phyloP scores from a whole-genome alignment of 2,888 invertebrate species.

The Brenthis ino region DNA sequence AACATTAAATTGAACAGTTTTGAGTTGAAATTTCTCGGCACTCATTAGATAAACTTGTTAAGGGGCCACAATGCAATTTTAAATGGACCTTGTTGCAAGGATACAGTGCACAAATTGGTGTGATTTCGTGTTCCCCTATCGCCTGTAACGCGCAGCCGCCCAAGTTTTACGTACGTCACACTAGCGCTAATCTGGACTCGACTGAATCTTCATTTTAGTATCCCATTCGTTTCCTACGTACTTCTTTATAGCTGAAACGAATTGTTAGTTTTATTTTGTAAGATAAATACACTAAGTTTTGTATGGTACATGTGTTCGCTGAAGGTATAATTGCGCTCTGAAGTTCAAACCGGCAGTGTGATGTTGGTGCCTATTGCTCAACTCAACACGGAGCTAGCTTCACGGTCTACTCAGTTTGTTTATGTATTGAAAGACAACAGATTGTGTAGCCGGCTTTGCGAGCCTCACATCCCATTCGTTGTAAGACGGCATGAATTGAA shows the following conservation, averaged over 20 bases:
- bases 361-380: slow-evolving; percentile 36
- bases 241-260: slow-evolving; percentile 11
- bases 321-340: slow-evolving; percentile 19
- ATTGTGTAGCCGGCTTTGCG: slow-evolving; percentile 73
- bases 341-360: slow-evolving; percentile 29
- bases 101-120: slow-evolving; percentile 64
- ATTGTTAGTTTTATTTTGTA: slow-evolving; percentile 1
- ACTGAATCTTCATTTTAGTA: slow-evolving; percentile 30
- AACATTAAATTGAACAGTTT: slow-evolving; percentile 35
- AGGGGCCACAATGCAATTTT: slow-evolving; percentile 52
- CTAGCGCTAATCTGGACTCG: slow-evolving; percentile 61
- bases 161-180: slow-evolving; percentile 70
- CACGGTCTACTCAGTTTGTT: slow-evolving; percentile 74
- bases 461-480: slow-evolving; percentile 58
- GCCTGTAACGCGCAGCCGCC: slow-evolving; percentile 72
- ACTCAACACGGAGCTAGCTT: slow-evolving; percentile 66
- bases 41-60: slow-evolving; percentile 51
- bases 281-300: slow-evolving; percentile 1
- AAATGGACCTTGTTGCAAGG: slow-evolving; percentile 63
- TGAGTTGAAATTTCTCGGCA: slow-evolving; percentile 20
- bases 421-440: slow-evolving; percentile 81
- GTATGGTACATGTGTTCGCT: not conserved
- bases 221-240: slow-evolving; percentile 24
- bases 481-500: slow-evolving; percentile 66
- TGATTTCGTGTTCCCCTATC: slow-evolving; percentile 50